Evolutionary conservation across 2,113 vertebrate genomes (phyloP).

Genomic region (Odontesthes bonariensis): DNA sequence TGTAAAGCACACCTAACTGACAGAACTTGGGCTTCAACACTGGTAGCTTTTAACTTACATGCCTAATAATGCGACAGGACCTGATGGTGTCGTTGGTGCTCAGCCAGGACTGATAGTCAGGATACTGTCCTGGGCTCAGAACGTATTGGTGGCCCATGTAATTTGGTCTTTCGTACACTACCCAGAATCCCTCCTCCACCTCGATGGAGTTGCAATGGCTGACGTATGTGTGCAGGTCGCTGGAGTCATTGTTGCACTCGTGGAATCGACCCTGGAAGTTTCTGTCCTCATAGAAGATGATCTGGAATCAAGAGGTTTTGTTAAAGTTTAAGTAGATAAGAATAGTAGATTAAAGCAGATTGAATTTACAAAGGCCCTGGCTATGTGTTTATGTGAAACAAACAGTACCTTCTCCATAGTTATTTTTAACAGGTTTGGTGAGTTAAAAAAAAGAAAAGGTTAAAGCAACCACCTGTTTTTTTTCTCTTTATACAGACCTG

Average conservation of each 20-base stretch:
- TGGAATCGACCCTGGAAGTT: conserved; percentile 74
- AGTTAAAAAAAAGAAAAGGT: conserved; percentile 15
- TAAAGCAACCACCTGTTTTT: conserved; percentile 31
- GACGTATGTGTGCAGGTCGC: conserved; percentile 71
- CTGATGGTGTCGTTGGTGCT: conserved; percentile 70
- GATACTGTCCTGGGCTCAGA: conserved; percentile 71
- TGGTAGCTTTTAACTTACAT: conserved; percentile 38
- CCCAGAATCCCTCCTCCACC: conserved; percentile 77
- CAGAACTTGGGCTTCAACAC: not conserved
- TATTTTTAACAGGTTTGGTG: not conserved
- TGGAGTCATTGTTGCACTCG: conserved; percentile 67
- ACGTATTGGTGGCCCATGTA: conserved; percentile 75
- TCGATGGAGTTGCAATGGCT: conserved; percentile 71
- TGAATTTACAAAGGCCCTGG: too few relatives aligned
- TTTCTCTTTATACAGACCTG: conserved; percentile 51
- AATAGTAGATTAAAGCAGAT: not conserved
- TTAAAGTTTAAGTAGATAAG: not conserved
- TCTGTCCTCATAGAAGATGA: conserved; percentile 75
- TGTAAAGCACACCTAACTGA: not conserved
- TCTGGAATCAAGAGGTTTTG: conserved; percentile 39
- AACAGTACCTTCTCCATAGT: conserved; percentile 49
- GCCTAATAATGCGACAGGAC: conserved; percentile 70
- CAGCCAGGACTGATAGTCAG: conserved; percentile 73
- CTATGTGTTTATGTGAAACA: not conserved
- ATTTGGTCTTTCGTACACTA: conserved; percentile 75